Evolutionary conservation across 1,140 invertebrate species (phyloP).

Genomic region (Neelides sp.): DNA sequence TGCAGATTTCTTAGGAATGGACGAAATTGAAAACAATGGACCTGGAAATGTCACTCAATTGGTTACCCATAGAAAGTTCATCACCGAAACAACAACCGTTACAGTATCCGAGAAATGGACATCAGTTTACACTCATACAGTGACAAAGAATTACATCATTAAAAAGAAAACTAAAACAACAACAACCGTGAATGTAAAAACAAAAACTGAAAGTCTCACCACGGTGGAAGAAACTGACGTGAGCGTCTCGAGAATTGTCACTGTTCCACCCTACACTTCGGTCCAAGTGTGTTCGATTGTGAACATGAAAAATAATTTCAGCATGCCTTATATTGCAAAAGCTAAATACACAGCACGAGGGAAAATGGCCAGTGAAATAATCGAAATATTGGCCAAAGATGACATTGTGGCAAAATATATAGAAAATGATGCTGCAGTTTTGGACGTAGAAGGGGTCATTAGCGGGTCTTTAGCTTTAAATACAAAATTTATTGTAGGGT

Average conservation of each 20-base stretch:
- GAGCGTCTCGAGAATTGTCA: neutral
- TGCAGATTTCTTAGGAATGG: conserved; percentile 4
- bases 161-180: neutral
- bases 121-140: neutral
- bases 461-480: no score
- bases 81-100: neutral
- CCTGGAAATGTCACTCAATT: neutral
- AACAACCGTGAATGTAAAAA: neutral
- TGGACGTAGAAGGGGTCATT: no score
- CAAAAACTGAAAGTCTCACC: neutral
- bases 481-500: no score
- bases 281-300: conserved; percentile 8
- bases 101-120: conserved; percentile 1
- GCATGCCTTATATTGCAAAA: neutral
- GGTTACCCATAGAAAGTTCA: neutral
- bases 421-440: no score
- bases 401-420: no score
- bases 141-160: neutral
- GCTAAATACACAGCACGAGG: conserved; percentile 1
- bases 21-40: conserved; percentile 7
- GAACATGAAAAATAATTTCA: neutral
- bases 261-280: conserved; percentile 7
- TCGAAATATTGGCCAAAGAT: no score
- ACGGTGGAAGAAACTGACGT: neutral
- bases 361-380: neutral